Base-by-base conservation (phyloP, 2,888 invertebrate species). In the Lasioglossum pauxillum region DNA sequence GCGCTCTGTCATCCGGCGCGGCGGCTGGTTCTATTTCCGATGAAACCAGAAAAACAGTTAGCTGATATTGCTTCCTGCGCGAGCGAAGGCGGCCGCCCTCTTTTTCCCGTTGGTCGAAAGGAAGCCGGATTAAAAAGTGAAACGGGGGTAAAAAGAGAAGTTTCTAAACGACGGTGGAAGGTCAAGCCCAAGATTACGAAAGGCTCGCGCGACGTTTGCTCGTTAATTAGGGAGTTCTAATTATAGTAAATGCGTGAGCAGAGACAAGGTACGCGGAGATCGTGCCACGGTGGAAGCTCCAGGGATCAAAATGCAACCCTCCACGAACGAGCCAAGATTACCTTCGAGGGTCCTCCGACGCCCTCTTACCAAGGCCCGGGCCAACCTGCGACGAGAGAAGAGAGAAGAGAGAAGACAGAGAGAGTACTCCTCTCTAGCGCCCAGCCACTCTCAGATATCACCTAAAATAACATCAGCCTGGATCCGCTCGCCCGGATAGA, bases 261-360 rank as follows among this genome's bases (percentile, higher is more conserved):
- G 90, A 85, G 88, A 75, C 87, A 84, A 85, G 87, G 89, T 78
- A 85, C 91, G 91, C 91, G 89, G 92, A 89, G 93, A 93, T 93
- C 95, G 95, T 95, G 95, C 95, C 93, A 84, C 80, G 89, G 90
- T 92, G 91, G 93, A 93, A 92, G 93, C 94, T 90, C 90, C 89
- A 90, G 92, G 95, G 95, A 95, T 95, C 95, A 95, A 93, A 94
- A 91, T 92, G 93, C 90, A 91, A 88, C 90, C 91, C 91, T 90
- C 92, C 89, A 89, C 91, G 92, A 91, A 89, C 92, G 91, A 91
- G 91, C 91, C 89, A 92, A 94, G 94, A 94, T 94, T 94, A 94
- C 94, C 93, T 93, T 92, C 91, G 92, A 94, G 93, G 94, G 92
- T 91, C 91, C 92, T 92, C 77, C 92, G 75, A 85, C 90, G 85